Base-by-base conservation (phyloP, 2,797 vertebrate genomes). In the Anisognathus igniventris region DNA sequence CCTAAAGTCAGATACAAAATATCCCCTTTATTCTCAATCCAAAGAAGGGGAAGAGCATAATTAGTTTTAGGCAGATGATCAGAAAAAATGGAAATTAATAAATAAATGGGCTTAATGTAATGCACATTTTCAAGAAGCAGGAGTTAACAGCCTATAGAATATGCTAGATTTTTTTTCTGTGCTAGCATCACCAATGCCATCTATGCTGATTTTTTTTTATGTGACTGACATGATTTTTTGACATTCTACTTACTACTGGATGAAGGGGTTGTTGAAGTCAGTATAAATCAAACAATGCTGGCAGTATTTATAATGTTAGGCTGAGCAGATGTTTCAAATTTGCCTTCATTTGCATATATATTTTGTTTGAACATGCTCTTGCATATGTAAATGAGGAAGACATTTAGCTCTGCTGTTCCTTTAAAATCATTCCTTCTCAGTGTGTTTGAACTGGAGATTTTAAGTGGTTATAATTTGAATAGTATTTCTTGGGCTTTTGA, bases 261-360 rank as follows among this genome's bases (percentile, higher is more conserved):
- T 96, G 90, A 96, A 98, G 97, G 97, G 96, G 96, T 98, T 98
- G 97, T 98, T 98, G 95, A 98, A 98, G 89, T 97, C 98, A 98
- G 93, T 98, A 96, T 98, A 97, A 98, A 98, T 97, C 94, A 98
- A 96, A 97, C 96, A 95, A 97, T 97, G 95, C 96, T 98, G 91
- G 97, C 96, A 90, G 93, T 97, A 97, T 98, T 98, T 98, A 97
- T 97, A 96, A 96, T 98, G 98, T 98, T 98, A 97, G 96, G 94
- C 93, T 96, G 97, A 98, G 98, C 99, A 99, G 99, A 99, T 99
- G 99, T 98, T 98, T 98, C 96, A 98, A 97, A 98, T 99, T 97
- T 98, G 97, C 98, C 96, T 97, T 98, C 97, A 98, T 98, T 98
- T 98, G 98, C 98, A 98, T 99, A 97, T 98, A 98, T 98, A 98